Conservation (phyloP, 2,797 vertebrate genomes). For the Myripristis jacobus region DNA sequence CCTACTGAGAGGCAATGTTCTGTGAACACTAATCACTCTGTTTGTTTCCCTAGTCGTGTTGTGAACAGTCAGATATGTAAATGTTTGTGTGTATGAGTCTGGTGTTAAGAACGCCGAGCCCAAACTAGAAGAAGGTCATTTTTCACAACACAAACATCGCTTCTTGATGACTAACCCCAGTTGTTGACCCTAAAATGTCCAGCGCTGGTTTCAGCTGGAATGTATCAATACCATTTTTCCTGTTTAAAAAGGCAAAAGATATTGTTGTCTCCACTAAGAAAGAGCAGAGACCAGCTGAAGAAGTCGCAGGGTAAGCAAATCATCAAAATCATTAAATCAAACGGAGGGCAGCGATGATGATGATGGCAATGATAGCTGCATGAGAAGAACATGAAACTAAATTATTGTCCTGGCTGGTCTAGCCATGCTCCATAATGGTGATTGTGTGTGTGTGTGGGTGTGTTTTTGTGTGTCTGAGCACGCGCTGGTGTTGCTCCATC, state of each 20-base stretch:
- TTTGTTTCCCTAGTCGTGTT: constrained; percentile 64
- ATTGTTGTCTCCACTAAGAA: not conserved
- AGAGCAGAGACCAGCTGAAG: not conserved
- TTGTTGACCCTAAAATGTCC: constrained; percentile 14
- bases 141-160: constrained; percentile 16
- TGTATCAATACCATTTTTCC: not conserved
- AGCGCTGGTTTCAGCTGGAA: not conserved
- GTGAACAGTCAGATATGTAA: constrained; percentile 65
- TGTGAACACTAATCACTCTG: constrained; percentile 55
- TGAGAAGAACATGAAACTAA: not conserved
- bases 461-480: too few species aligned
- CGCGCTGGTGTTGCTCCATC: constrained; percentile 35
- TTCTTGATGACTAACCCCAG: constrained; percentile 2
- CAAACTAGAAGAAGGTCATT: constrained; percentile 11
- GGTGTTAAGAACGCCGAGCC: constrained; percentile 18
- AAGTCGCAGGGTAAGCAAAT: not conserved
- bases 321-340: not conserved
- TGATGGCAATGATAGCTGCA: not conserved
- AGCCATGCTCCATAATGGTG: not conserved
- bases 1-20: constrained; percentile 43
- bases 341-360: not conserved
- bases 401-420: constrained; percentile 1
- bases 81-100: constrained; percentile 64
- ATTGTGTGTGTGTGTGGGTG: constrained; percentile 17
- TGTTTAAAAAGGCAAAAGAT: not conserved